Conservation (phyloP, 2,888 invertebrate genomes). For the Arge pagana region DNA sequence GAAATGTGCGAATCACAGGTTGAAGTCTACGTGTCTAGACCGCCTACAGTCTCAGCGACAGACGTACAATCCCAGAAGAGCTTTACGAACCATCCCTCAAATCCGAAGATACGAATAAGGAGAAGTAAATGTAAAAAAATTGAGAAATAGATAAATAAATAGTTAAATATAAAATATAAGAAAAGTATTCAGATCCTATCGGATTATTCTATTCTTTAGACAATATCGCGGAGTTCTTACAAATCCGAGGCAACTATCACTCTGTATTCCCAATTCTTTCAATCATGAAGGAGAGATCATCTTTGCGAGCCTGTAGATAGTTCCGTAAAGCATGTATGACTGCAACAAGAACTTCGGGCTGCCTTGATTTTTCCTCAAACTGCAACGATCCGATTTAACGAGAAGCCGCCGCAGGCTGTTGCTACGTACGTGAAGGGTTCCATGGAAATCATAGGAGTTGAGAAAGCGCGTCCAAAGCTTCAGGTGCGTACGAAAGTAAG, state of each 20-base stretch:
- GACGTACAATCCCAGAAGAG: slow-evolving; percentile 4
- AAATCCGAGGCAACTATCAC: no score
- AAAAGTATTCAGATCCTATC: no score
- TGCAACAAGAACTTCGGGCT: no score
- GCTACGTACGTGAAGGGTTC: slow-evolving; percentile 28
- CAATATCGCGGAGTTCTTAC: no score
- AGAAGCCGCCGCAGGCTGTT: slow-evolving; percentile 22
- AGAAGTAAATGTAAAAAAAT: no score
- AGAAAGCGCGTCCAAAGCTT: slow-evolving; percentile 26
- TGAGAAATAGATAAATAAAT: no score
- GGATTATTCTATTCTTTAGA: no score
- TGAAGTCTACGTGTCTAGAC: slow-evolving; percentile 10
- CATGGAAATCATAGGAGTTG: slow-evolving; percentile 26
- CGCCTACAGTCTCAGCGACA: slow-evolving; percentile 5
- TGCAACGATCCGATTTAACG: slow-evolving; percentile 30
- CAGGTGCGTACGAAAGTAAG: slow-evolving; percentile 16
- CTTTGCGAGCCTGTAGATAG: no score
- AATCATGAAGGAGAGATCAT: no score
- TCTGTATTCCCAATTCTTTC: no score
- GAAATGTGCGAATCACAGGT: not conserved
- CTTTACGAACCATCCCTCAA: slow-evolving; percentile 3
- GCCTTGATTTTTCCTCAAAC: slow-evolving; percentile 30
- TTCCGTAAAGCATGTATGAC: no score
- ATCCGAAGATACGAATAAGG: not conserved
- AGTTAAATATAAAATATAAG: no score